Evolutionary conservation across 2,888 invertebrate species (phyloP), one percentile per base, ranked within the genome.

Genomic region (Eupithecia tripunctaria): DNA sequence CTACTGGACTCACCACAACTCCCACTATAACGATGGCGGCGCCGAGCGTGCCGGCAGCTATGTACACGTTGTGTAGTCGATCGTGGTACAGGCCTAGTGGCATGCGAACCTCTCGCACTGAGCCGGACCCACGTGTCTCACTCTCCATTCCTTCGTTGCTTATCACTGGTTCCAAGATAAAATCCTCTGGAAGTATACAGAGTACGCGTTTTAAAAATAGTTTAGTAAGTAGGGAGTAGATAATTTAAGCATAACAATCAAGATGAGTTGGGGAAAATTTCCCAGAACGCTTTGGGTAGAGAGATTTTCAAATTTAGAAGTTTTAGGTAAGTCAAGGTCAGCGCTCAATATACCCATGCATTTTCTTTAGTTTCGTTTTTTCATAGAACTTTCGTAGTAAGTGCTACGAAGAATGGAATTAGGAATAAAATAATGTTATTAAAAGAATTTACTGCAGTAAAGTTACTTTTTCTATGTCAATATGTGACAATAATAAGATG

Each of bases 21-120:
- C 96, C 95, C 68, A 97, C 97, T 83, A 97, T 96, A 76, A 96
- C 95, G 75, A 97, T 95, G 69, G 97, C 97, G 62, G 96, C 96
- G 59, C 96, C 96, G 76, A 97, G 95, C 12, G 97, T 97, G 69
- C 97, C 97, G 38, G 96, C 97, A 15, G 97, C 97, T 82, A 97
- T 96, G 91, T 97, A 97, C 82, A 97, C 96, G 89, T 97, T 97
- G 92, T 97, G 97, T 76, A 96, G 92, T 60, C 96, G 95, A 85
- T 96, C 96, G 84, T 96, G 94, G 87, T 95, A 95, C 74, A 95
- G 89, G 0, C 95, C 94, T 70, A 96, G 91, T 76, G 96, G 96
- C 86, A 95, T 91, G 67, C 92, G 94, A 83, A 95, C 94, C 82
- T 94, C 94, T 12, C 95, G 89, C 51, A 94, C 95, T 0, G 91